Evolutionary conservation across 2,797 vertebrate species (phyloP), one percentile per base, ranked within the genome.

Genomic region (Glyptemys insculpta): DNA sequence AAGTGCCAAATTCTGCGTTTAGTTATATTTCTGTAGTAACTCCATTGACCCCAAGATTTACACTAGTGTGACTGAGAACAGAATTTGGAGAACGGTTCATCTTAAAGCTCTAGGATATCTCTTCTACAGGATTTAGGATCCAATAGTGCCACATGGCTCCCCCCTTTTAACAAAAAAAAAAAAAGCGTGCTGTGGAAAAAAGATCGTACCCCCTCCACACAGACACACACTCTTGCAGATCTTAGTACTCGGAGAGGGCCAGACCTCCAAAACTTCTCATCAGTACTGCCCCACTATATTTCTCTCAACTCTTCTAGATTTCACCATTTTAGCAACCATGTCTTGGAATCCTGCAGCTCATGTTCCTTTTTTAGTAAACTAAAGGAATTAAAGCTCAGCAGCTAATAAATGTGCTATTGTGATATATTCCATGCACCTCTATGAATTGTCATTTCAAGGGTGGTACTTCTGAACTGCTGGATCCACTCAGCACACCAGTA

Each of bases 401-500:
- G 53, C 10, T 89, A 65, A 41, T 72, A 94, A 90, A 85, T 93
- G 23, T 0, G 4, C 68, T 87, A 81, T 0, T 27, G 72, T 27
- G 72, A 68, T 86, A 84, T 86, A 81, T 79, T 88, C 62, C 89
- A 87, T 82, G 88, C 83, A 86, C 92, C 92, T 92, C 87, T 94
- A 91, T 85, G 90, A 79, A 29, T 47, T 56, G 41, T 85, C 53
- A 59, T n/a, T 87, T 25, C 52, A 49, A 21, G 23, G 47, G 21
- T 72, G 52, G 81, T 87, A 91, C 74, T 92, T 91, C 78, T 23
- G 72, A 83, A 81, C 19, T 65, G 50, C 54, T 65, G 85, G 44
- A 87, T 49, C 56, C n/a, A 82, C 41, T 81, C 56, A 83, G 6
- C 95, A 89, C 49, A 87, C 52, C n/a, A 79, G 19, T 37, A 74